These are phyloP conservation scores for Archivesica marissinica DNA, from an alignment of 1,140 invertebrate genomes.

Conservation along the genomic window DNA sequence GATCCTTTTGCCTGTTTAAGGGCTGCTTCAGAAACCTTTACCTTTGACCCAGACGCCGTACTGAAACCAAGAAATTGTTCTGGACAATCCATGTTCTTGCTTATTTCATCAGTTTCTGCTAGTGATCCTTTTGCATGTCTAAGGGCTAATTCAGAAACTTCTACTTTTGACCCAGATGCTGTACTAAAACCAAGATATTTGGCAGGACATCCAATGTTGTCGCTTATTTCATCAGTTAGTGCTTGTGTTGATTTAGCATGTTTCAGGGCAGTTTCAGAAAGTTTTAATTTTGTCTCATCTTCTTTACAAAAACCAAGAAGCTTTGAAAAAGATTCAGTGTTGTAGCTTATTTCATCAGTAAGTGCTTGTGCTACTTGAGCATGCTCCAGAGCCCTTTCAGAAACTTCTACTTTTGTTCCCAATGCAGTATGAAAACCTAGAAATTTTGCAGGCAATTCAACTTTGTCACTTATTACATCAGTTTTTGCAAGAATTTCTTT, in stretches of 20 bases:
- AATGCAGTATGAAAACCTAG: constrained; percentile 32
- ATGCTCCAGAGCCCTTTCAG: background rate
- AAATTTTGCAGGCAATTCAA: background rate
- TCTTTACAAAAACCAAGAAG: constrained; percentile 14
- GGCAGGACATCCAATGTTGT: background rate
- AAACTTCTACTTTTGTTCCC: constrained; percentile 19
- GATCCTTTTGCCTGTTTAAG: background rate
- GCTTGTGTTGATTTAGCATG: background rate
- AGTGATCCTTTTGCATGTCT: background rate
- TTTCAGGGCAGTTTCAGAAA: constrained; percentile 4
- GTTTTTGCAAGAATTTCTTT: constrained; percentile 13
- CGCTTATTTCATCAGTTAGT: background rate
- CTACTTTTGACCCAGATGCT: constrained; percentile 22
- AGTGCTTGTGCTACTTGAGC: background rate
- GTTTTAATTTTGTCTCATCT: background rate
- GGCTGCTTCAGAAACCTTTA: too few relatives aligned
- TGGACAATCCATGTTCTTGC: too few relatives aligned
- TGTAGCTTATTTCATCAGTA: background rate
- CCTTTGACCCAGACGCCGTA: too few relatives aligned
- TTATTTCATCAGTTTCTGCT: too few relatives aligned
- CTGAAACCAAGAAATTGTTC: too few relatives aligned
- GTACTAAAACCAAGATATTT: constrained; percentile 27
- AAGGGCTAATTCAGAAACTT: background rate
- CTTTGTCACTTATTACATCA: background rate
- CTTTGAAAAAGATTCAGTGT: background rate